These are phyloP conservation scores for Ptilorrhoa leucosticta DNA, from an alignment of 2,113 vertebrate species.

Conservation along the genomic window DNA sequence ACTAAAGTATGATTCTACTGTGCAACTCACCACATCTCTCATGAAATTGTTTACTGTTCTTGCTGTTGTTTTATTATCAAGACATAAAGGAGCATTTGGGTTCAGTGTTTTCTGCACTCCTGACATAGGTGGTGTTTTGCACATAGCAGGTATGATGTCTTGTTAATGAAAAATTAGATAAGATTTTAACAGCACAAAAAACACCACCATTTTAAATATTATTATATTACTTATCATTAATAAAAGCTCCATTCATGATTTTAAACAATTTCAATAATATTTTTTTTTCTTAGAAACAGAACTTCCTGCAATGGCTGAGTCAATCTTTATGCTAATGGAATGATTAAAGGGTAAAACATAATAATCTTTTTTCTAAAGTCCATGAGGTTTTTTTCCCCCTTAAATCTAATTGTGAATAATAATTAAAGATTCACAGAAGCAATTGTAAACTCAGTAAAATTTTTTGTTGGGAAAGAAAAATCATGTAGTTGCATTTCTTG, in stretches of 20 bases:
- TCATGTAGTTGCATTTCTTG: not conserved
- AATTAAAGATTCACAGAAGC: not conserved
- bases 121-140: not conserved
- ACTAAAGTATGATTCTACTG: slow-evolving; percentile 25
- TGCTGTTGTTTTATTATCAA: slow-evolving; percentile 28
- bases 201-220: not conserved
- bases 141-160: not conserved
- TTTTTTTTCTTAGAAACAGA: not conserved
- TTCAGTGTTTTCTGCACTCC: not conserved
- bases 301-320: not conserved
- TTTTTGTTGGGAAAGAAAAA: not conserved
- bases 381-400: not conserved
- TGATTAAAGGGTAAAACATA: not conserved
- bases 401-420: not conserved
- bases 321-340: not conserved
- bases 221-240: not conserved
- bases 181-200: not conserved
- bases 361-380: not conserved
- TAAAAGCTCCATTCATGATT: not conserved
- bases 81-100: not conserved
- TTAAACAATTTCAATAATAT: not conserved
- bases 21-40: slow-evolving; percentile 4
- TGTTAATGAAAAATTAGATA: not conserved
- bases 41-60: not conserved
- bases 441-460: not conserved